A percentile compares a stretch with the other conserved stretches of the same genome.
These are phyloP conservation scores for Diadema setosum DNA, from an alignment of 35 echinoderm and acorn worm genomes.

Conservation along the genomic window DNA sequence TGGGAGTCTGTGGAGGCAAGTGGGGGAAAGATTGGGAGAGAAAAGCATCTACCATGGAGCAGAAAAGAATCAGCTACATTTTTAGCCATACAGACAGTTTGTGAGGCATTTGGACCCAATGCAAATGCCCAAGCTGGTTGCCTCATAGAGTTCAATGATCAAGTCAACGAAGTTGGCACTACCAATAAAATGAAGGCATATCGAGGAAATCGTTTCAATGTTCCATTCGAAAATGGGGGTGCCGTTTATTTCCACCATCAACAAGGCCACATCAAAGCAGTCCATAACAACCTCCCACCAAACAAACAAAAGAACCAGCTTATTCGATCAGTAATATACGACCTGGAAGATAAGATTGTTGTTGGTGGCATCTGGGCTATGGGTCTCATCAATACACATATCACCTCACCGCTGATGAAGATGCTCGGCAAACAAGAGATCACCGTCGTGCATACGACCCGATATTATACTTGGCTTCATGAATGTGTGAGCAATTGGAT, in stretches of 20 bases:
- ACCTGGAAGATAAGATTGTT: conserved; percentile 47
- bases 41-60: conserved; percentile 33
- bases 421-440: conserved; percentile 35
- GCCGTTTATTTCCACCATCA: conserved; percentile 38
- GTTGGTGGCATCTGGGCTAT: conserved; percentile 54
- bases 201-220: conserved; percentile 62
- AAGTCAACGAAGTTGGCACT: neutral
- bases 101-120: conserved; percentile 72
- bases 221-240: conserved; percentile 47
- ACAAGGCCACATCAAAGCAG: neutral
- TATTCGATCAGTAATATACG: conserved; percentile 2
- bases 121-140: conserved; percentile 43
- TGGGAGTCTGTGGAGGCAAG: conserved; percentile 60
- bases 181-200: conserved; percentile 35
- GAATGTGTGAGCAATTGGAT: conserved; percentile 20
- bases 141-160: conserved; percentile 53
- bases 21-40: conserved; percentile 6
- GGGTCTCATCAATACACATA: conserved; percentile 51
- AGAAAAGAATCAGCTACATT: conserved; percentile 54
- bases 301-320: conserved; percentile 40
- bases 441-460: neutral
- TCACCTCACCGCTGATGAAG: conserved; percentile 46
- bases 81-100: conserved; percentile 37
- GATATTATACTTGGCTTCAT: conserved; percentile 35
- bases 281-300: neutral